Percentiles rank a stretch among this genome's conserved stretches.
phyloP scores from a whole-genome alignment of 2,113 vertebrate species.

The Elephas maximus region DNA sequence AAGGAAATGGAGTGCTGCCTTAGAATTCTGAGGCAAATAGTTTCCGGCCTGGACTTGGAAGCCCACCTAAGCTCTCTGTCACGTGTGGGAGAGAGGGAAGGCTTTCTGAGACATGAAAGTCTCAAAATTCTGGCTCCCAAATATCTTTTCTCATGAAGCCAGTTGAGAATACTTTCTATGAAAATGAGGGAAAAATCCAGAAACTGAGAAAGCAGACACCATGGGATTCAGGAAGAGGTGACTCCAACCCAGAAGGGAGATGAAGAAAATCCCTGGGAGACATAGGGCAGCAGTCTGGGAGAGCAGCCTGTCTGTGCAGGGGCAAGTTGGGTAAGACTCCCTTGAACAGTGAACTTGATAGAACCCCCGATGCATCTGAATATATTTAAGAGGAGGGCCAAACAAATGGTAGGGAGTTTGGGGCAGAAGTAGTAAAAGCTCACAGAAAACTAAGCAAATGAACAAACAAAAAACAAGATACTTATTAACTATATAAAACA shows the following conservation, averaged over 20 bases:
- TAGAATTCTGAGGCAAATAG: not conserved
- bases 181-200: not conserved
- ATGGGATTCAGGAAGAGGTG: not conserved
- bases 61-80: not conserved
- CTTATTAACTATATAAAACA: not conserved
- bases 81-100: not conserved
- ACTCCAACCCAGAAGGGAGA: not conserved
- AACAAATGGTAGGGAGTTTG: not conserved
- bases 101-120: not conserved
- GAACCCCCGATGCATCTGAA: not conserved
- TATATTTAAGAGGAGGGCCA: not conserved
- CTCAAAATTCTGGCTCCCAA: not conserved
- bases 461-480: not conserved
- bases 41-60: not conserved
- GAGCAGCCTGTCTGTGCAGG: not conserved
- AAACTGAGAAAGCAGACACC: not conserved
- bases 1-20: not conserved
- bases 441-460: not conserved
- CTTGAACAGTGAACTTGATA: too few relatives aligned
- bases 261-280: not conserved
- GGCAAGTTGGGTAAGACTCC: not conserved
- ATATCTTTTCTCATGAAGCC: constrained; percentile 6
- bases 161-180: not conserved
- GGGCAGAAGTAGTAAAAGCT: not conserved
- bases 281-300: rapidly evolving